Percentiles rank a stretch among this genome's conserved stretches.
Conservation (phyloP, 2,113 vertebrate genomes). For the Ochotona curzoniae region DNA sequence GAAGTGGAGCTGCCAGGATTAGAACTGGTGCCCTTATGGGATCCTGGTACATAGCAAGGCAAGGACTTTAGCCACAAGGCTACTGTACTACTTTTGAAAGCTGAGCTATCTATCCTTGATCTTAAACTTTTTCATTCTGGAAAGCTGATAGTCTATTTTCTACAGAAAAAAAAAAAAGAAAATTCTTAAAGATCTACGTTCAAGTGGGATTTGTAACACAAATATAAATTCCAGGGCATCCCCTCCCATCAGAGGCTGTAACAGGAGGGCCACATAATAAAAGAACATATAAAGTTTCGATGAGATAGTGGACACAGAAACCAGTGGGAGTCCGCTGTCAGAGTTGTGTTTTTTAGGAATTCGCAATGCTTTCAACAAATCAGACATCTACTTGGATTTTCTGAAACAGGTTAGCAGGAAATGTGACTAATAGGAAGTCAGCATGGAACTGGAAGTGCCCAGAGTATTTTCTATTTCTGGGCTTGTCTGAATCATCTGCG, state of each 20-base stretch:
- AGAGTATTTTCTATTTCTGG: not conserved
- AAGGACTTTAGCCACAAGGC: too few relatives aligned
- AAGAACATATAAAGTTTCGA: not conserved
- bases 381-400: constrained; percentile 36
- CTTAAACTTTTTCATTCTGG: not conserved
- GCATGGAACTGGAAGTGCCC: not conserved
- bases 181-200: not conserved
- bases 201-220: not conserved
- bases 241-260: not conserved
- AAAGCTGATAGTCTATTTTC: not conserved
- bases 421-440: not conserved
- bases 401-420: not conserved
- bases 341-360: not conserved
- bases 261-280: not conserved
- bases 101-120: not conserved
- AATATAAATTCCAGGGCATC: not conserved
- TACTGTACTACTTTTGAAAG: not conserved
- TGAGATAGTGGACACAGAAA: not conserved
- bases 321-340: not conserved
- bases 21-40: too few relatives aligned
- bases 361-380: not conserved
- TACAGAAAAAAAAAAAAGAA: not conserved
- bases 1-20: too few relatives aligned
- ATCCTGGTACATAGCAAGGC: too few relatives aligned
- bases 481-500: not conserved